Conservation (phyloP, 1,140 invertebrate genomes). For the Holcopasites calliopsidis region DNA sequence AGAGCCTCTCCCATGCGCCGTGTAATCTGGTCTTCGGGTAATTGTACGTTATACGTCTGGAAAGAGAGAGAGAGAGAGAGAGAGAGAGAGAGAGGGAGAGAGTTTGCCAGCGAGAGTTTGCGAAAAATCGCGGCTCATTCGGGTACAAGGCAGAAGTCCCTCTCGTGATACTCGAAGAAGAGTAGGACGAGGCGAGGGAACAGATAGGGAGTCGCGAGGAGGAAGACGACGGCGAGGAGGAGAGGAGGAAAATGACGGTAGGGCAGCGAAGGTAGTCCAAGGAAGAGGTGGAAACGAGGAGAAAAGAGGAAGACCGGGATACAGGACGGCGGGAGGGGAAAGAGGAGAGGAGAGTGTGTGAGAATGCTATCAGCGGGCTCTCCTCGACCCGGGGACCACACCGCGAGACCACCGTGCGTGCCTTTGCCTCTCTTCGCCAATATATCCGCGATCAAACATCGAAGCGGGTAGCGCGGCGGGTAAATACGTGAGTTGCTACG, state of each 20-base stretch:
- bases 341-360: constrained; percentile 60
- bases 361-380: constrained; percentile 69
- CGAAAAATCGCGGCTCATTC: constrained; percentile 76
- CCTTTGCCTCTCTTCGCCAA: constrained; percentile 64
- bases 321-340: constrained; percentile 13
- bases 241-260: neutral
- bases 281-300: neutral
- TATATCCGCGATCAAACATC: constrained; percentile 72
- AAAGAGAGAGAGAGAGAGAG: no score
- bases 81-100: no score
- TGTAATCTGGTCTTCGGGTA: constrained; percentile 77
- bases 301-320: constrained; percentile 25
- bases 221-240: neutral
- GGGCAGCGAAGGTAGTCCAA: neutral
- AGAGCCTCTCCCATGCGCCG: constrained; percentile 72
- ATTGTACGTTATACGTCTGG: constrained; percentile 77
- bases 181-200: constrained; percentile 12
- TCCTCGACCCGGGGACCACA: constrained; percentile 69
- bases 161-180: constrained; percentile 35
- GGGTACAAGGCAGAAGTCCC: constrained; percentile 45
- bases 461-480: constrained; percentile 56
- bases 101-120: constrained; percentile 65
- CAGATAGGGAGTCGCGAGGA: constrained; percentile 13
- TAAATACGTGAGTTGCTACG: constrained; percentile 64
- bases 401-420: constrained; percentile 73